Conservation (phyloP, 2,888 invertebrate species). For the Tortricodes alternella region DNA sequence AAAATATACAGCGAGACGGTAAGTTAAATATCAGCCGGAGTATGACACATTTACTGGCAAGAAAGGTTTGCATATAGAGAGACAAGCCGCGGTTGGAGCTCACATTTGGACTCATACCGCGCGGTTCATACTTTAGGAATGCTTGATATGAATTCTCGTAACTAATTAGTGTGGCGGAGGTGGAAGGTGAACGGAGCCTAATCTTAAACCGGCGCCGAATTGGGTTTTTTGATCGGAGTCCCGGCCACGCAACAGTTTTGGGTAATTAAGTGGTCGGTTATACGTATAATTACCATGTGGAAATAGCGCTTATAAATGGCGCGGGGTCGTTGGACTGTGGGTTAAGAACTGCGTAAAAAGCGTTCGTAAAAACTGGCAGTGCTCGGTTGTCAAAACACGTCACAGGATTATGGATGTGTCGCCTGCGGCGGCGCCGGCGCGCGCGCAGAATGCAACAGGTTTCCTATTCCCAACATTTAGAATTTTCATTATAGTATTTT, state of each 20-base stretch:
- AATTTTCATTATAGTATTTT: slow-evolving; percentile 16
- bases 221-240: slow-evolving; percentile 58
- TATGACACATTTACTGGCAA: slow-evolving; percentile 66
- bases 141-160: slow-evolving; percentile 8
- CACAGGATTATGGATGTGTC: slow-evolving; percentile 77
- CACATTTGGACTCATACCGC: not conserved
- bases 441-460: slow-evolving; percentile 28
- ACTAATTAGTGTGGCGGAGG: slow-evolving; percentile 36
- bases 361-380: slow-evolving; percentile 55
- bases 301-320: slow-evolving; percentile 61
- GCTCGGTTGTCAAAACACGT: slow-evolving; percentile 74
- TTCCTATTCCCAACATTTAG: slow-evolving; percentile 16
- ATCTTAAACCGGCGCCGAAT: slow-evolving; percentile 63
- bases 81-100: slow-evolving; percentile 47
- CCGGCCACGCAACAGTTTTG: slow-evolving; percentile 60
- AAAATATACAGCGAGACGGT: no score
- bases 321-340: slow-evolving; percentile 60
- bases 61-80: slow-evolving; percentile 63
- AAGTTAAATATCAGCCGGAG: slow-evolving; percentile 23
- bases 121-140: slow-evolving; percentile 9
- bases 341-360: slow-evolving; percentile 60
- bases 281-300: slow-evolving; percentile 72
- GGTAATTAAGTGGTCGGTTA: slow-evolving; percentile 75
- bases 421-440: slow-evolving; percentile 55
- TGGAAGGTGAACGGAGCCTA: slow-evolving; percentile 62